Evolutionary conservation across 2,113 vertebrate species (phyloP).

Genomic region (Vireo altiloquus): DNA sequence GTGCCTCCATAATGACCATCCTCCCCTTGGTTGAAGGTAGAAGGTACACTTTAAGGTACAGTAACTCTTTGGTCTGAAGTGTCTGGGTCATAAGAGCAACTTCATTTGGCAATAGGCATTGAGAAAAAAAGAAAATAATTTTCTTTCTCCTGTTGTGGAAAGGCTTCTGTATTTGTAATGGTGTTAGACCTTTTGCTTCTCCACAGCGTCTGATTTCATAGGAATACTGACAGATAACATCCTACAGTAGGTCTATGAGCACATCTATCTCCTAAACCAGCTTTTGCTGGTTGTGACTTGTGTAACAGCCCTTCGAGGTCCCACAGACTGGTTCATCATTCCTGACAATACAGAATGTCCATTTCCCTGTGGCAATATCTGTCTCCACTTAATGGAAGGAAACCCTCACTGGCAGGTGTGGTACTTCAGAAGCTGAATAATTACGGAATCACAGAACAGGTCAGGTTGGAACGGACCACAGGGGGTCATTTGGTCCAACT

Average conservation of each 20-base stretch:
- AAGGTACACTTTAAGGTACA: background rate
- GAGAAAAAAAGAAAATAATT: background rate
- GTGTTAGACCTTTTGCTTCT: background rate
- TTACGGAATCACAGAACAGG: background rate
- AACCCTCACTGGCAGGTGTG: accelerated
- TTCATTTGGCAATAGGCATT: background rate
- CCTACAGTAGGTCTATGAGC: background rate
- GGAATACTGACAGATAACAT: accelerated
- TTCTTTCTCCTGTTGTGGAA: background rate
- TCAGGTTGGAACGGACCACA: background rate
- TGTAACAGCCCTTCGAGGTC: background rate
- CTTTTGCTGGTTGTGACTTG: background rate
- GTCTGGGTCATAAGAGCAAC: background rate
- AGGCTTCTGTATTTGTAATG: background rate
- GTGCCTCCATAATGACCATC: background rate
- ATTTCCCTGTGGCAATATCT: background rate
- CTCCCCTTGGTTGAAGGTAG: background rate
- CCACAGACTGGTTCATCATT: accelerated
- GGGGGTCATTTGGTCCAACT: background rate
- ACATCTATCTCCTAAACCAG: background rate
- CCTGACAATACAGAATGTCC: background rate
- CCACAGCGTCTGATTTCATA: background rate
- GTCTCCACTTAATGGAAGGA: background rate
- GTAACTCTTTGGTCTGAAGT: background rate
- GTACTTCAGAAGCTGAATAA: background rate